Percentiles rank a stretch among this genome's conserved stretches.
Evolutionary conservation across 2,113 vertebrate genomes (phyloP).

Genomic region (Phodopus roborovskii): DNA sequence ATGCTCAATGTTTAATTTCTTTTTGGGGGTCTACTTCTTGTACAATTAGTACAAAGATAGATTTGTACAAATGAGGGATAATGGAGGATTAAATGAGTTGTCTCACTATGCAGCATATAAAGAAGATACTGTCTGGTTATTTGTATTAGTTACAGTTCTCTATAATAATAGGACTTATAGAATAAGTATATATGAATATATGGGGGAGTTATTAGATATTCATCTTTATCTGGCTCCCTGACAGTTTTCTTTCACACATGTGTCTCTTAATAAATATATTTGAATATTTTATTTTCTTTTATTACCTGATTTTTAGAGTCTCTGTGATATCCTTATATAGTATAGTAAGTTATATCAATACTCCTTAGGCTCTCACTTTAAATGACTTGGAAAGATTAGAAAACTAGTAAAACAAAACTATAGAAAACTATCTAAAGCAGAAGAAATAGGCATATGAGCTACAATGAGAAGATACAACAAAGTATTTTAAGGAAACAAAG

Average conservation of each 20-base stretch:
- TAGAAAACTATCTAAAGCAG: neutral
- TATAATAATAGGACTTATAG: neutral
- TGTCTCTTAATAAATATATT: conserved; percentile 3
- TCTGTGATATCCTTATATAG: neutral
- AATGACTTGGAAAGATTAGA: neutral
- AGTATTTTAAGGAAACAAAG: neutral
- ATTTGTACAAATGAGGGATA: neutral
- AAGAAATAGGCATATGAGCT: neutral
- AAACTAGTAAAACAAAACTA: conserved; percentile 14
- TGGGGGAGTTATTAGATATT: neutral
- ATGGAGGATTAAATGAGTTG: neutral
- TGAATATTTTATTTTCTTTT: neutral
- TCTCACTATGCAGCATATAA: neutral
- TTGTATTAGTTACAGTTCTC: neutral
- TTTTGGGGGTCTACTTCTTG: neutral
- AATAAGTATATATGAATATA: neutral
- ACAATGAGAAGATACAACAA: neutral
- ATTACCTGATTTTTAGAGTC: neutral
- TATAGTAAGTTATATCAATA: neutral
- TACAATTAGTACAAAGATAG: neutral
- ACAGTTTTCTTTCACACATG: neutral
- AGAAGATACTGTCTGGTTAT: neutral
- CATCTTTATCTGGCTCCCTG: neutral
- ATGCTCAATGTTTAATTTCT: neutral
- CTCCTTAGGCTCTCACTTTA: neutral